A percentile compares a stretch with the other conserved stretches of the same genome.
phyloP scores from a whole-genome alignment of 1,140 invertebrate species.

The Drosophila nannoptera region DNA sequence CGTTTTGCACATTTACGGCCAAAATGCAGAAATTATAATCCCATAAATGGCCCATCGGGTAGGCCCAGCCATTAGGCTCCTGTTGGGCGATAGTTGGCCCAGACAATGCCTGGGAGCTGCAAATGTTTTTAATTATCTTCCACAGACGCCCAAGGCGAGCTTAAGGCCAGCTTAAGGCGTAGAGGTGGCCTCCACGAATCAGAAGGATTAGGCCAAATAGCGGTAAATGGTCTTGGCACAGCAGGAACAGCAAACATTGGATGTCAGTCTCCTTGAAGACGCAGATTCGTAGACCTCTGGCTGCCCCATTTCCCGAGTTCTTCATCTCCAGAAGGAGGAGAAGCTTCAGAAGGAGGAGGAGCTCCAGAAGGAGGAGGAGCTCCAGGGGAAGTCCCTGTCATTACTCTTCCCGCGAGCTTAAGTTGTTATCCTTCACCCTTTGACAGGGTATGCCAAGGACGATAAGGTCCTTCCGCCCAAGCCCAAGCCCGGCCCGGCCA shows the following conservation, averaged over 20 bases:
- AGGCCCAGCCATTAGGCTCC: constrained; percentile 4
- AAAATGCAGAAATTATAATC: constrained; percentile 69
- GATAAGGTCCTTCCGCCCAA: not conserved
- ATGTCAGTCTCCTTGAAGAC: too few relatives aligned
- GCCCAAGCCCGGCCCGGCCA: not conserved
- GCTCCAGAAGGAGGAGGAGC: too few relatives aligned
- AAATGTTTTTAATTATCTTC: constrained; percentile 25
- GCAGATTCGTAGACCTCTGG: too few relatives aligned
- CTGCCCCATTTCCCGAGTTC: too few relatives aligned
- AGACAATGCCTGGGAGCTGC: constrained; percentile 4
- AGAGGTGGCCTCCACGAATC: too few relatives aligned
- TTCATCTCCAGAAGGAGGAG: too few relatives aligned
- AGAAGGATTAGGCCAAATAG: too few relatives aligned
- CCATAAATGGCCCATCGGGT: constrained; percentile 60
- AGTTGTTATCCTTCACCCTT: not conserved
- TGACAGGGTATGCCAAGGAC: constrained; percentile 17
- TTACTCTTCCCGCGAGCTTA: not conserved
- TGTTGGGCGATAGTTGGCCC: constrained; percentile 11
- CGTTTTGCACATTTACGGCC: too few relatives aligned
- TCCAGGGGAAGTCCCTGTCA: not conserved
- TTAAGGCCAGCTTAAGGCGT: too few relatives aligned
- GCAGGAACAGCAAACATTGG: too few relatives aligned
- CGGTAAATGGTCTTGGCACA: too few relatives aligned
- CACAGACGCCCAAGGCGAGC: not conserved
- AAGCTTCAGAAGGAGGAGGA: too few relatives aligned